These are phyloP conservation scores for Pangasius krempfi DNA, from an alignment of 2,797 vertebrate genomes.

Conservation along the genomic window DNA sequence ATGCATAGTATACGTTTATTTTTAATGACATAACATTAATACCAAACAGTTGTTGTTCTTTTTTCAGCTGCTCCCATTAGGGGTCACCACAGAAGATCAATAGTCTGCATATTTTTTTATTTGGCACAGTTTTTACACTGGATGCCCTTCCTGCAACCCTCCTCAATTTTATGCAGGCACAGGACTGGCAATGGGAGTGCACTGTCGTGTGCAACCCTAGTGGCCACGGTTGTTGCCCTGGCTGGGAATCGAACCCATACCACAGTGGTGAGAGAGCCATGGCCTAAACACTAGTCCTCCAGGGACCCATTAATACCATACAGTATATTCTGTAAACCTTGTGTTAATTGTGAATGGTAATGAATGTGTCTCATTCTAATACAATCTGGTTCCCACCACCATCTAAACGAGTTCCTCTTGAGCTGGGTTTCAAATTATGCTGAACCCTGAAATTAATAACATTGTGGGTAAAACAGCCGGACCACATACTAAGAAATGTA, in stretches of 20 bases:
- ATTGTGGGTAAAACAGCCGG: neutral
- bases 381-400: neutral
- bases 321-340: neutral
- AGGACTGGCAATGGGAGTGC: too few species aligned
- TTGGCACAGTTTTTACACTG: too few species aligned
- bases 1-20: neutral
- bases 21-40: neutral
- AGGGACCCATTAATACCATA: neutral
- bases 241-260: too few species aligned
- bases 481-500: conserved; percentile 23
- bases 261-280: too few species aligned
- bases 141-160: too few species aligned
- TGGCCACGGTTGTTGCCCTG: too few species aligned
- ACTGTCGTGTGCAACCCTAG: too few species aligned
- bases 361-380: conserved; percentile 22
- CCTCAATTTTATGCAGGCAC: too few species aligned
- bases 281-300: too few species aligned
- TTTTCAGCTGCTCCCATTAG: too few species aligned
- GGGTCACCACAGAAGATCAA: too few species aligned
- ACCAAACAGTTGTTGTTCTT: neutral
- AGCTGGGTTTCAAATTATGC: conserved; percentile 11
- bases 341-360: neutral
- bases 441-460: conserved; percentile 38
- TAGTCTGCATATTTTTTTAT: too few species aligned
- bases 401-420: neutral